Conservation (phyloP, 92 coral and sea anemone genomes). For the Metridium senile region DNA sequence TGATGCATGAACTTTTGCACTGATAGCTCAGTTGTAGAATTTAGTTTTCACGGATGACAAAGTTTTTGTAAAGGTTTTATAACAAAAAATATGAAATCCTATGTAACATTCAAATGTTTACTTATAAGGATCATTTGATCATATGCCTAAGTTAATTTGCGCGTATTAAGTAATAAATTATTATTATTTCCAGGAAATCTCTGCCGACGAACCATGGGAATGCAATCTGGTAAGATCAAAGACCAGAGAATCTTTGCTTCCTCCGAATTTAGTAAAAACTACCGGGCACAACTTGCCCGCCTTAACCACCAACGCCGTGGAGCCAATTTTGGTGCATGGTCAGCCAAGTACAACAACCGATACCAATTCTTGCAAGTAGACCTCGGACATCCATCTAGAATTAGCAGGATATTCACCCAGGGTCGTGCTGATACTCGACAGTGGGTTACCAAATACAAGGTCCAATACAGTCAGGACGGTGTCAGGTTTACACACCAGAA, state of each 20-base stretch:
- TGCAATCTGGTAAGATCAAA: conserved; percentile 55
- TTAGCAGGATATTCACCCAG: conserved; percentile 53
- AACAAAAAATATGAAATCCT: no score
- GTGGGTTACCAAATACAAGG: conserved; percentile 59
- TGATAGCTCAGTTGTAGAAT: no score
- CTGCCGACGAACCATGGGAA: conserved; percentile 58
- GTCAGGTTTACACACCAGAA: conserved; percentile 32
- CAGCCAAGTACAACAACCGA: conserved; percentile 52
- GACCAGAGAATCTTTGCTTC: conserved; percentile 48
- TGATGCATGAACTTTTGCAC: no score
- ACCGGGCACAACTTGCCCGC: conserved; percentile 55
- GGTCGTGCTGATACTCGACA: conserved; percentile 57
- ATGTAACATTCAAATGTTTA: background rate
- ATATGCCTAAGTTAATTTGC: no score
- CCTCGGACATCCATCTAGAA: conserved; percentile 41
- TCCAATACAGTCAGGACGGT: conserved; percentile 51
- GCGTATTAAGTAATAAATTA: no score
- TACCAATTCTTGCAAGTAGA: conserved; percentile 59
- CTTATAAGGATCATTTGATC: no score
- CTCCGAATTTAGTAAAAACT: conserved; percentile 39
- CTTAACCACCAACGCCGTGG: conserved; percentile 42
- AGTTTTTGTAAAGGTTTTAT: no score
- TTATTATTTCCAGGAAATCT: conserved; percentile 49
- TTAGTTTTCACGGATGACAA: no score
- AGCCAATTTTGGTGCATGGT: conserved; percentile 58